Base-by-base conservation (phyloP, 2,113 vertebrate species). In the Hemibagrus wyckioides region DNA sequence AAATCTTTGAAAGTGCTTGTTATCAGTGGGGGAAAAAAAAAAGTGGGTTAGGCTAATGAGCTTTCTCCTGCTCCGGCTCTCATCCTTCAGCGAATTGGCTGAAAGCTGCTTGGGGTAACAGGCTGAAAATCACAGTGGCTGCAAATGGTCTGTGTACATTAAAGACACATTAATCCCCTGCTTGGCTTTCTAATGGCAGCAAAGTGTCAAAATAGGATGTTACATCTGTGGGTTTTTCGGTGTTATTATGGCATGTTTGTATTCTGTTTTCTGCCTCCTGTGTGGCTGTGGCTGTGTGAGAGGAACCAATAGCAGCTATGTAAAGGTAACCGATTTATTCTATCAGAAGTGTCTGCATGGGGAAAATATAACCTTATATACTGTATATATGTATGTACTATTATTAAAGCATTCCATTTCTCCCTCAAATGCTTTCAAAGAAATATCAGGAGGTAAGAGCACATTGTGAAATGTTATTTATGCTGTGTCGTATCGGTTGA, bases 361-460 rank as follows among this genome's bases (percentile, higher is more conserved):
- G 48, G 52, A 39, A 39, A 25, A 57, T 57, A 30, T 14, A 23
- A 9, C 19, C 52, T 44, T 54, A 0, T 33, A n/a, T 7, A 48
- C 41, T 54, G 19, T 61, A 65, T 81, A 28, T 71, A 25, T 23
- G 76, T 65, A 81, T 89, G 76, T 92, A 73, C 90, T 91, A 85
- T 69, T 87, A 17, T 85, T 88, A 91, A 92, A 90, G 83, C 81
- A 33, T 92, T 87, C 65, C 88, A 30, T 95, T 89, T 95, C 86
- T 94, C 90, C 89, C 88, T 89, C 89, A 91, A 94, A 94, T 90
- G 95, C 95, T 33, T 95, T 91, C 94, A 87, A 92, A 95, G 95
- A 94, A 89, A 90, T 88, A 15, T 91, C 92, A 91, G 84, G 91
- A 96, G 95, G 95, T 96, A 96, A 96, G 95, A 90, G 80, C 4